Evolutionary conservation across 2,113 vertebrate genomes (phyloP).

Genomic region (Rhinopomastus cyanomelas): DNA sequence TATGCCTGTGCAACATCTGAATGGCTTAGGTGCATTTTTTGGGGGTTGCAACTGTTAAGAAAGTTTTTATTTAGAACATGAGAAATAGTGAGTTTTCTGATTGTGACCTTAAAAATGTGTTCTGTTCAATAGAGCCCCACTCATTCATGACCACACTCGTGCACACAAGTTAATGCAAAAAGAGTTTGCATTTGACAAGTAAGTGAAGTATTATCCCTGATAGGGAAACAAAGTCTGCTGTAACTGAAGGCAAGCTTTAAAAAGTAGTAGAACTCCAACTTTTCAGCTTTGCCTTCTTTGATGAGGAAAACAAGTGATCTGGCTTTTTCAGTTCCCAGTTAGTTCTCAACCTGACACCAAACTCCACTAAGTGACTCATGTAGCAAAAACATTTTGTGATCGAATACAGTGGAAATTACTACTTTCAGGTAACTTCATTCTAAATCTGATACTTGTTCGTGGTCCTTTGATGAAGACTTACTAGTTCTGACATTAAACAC

Average conservation of each 20-base stretch:
- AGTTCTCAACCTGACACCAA: not conserved
- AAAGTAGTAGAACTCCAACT: not conserved
- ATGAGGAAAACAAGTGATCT: not conserved
- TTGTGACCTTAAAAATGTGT: not conserved
- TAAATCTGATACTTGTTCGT: not conserved
- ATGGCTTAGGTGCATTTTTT: not conserved
- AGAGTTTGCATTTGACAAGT: not conserved
- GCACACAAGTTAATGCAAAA: not conserved
- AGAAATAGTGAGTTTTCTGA: not conserved
- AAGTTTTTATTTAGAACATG: not conserved
- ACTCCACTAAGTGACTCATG: not conserved
- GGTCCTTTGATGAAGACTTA: not conserved
- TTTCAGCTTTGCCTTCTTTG: not conserved
- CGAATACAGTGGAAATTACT: not conserved
- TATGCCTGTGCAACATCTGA: not conserved
- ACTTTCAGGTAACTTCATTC: not conserved
- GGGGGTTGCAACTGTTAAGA: not conserved
- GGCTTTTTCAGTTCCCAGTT: not conserved
- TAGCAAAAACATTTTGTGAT: not conserved
- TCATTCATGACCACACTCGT: fast-evolving
- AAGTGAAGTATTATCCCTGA: not conserved
- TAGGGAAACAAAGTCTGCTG: not conserved
- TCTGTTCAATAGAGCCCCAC: not conserved
- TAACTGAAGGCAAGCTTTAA: not conserved
- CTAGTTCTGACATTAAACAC: not conserved